A percentile compares a stretch with the other conserved stretches of the same genome.
These are phyloP conservation scores for Cosmorhoe ocellata DNA, from an alignment of 2,888 invertebrate genomes.

Conservation along the genomic window DNA sequence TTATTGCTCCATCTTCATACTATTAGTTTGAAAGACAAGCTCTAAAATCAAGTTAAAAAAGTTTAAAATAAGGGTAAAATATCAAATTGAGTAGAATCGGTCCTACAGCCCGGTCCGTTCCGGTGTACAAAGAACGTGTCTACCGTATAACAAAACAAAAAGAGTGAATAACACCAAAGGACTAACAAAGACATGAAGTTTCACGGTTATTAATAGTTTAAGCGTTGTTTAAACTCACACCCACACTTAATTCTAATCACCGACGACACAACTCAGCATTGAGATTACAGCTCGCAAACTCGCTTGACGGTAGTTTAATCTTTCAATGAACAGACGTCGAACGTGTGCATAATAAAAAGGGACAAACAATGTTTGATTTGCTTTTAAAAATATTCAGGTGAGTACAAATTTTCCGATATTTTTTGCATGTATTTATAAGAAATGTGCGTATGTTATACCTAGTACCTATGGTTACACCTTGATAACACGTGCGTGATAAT, in stretches of 20 bases:
- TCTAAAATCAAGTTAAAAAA: too few relatives aligned
- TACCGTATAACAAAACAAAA: too few relatives aligned
- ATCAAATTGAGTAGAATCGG: too few relatives aligned
- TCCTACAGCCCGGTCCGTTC: too few relatives aligned
- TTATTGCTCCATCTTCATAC: too few relatives aligned
- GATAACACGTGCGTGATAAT: background rate
- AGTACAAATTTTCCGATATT: slow-evolving; percentile 15
- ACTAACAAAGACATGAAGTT: slow-evolving; percentile 12
- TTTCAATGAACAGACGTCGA: background rate
- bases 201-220: slow-evolving; percentile 17
- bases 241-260: slow-evolving; percentile 10
- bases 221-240: background rate
- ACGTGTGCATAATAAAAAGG: background rate
- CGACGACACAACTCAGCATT: background rate
- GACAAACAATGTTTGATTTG: slow-evolving; percentile 26
- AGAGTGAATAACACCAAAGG: background rate
- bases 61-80: too few relatives aligned
- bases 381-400: slow-evolving; percentile 30
- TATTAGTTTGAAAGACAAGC: too few relatives aligned
- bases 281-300: slow-evolving; percentile 7
- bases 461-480: too few relatives aligned
- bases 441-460: too few relatives aligned
- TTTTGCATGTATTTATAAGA: background rate
- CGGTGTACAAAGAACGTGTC: too few relatives aligned
- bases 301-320: background rate